phyloP scores from a whole-genome alignment of 2,113 vertebrate genomes.

The Lepus timidus region DNA sequence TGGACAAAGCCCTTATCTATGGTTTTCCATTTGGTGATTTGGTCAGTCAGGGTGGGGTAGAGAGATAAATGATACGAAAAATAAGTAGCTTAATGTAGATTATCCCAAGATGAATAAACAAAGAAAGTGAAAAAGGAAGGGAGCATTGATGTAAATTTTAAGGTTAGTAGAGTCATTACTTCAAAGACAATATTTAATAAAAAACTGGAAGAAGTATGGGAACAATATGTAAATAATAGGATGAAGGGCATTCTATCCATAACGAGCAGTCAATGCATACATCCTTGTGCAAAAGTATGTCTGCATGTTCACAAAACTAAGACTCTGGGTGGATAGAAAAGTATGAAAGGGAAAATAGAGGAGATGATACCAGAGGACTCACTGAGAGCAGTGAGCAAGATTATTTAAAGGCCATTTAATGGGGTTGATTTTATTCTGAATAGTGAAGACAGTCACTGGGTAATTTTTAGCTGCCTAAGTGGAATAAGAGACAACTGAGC shows the following conservation, averaged over 20 bases:
- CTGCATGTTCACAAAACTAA: background rate
- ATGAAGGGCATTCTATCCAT: background rate
- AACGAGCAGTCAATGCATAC: accelerated
- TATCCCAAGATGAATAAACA: background rate
- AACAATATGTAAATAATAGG: background rate
- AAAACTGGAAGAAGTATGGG: background rate
- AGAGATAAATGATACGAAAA: background rate
- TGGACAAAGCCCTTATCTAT: background rate
- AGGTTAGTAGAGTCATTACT: background rate
- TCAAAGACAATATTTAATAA: background rate
- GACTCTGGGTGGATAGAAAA: background rate
- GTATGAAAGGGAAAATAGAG: background rate
- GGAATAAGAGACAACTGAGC: background rate
- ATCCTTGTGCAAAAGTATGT: background rate
- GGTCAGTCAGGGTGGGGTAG: accelerated
- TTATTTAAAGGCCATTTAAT: background rate
- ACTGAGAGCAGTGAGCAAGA: background rate
- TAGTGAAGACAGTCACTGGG: background rate
- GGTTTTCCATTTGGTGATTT: background rate
- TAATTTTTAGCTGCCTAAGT: background rate
- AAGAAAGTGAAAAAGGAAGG: background rate
- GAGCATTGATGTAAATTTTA: background rate
- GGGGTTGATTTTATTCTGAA: background rate
- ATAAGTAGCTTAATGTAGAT: background rate
- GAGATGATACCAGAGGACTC: background rate